These are phyloP conservation scores for Chelonus formosanus DNA, from an alignment of 2,888 invertebrate species.

Conservation along the genomic window DNA sequence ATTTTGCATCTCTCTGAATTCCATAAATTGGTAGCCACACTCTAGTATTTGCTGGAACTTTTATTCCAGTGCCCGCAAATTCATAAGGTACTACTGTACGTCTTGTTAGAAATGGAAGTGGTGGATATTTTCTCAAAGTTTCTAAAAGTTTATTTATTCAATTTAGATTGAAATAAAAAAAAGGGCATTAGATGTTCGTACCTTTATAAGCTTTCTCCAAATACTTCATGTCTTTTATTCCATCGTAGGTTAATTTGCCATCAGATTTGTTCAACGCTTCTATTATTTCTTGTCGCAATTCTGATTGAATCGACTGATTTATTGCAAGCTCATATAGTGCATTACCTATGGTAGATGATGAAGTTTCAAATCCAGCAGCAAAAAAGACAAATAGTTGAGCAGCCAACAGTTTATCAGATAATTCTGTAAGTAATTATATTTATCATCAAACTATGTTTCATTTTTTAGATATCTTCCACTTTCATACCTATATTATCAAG, in stretches of 20 bases:
- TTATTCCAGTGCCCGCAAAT: slow-evolving; percentile 45
- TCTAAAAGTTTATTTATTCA: slow-evolving; percentile 51
- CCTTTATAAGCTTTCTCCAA: slow-evolving; percentile 59
- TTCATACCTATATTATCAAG: slow-evolving; percentile 44
- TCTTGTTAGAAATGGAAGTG: slow-evolving; percentile 39
- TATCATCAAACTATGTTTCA: slow-evolving; percentile 56
- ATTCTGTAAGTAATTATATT: slow-evolving; percentile 60
- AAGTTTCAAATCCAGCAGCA: slow-evolving; percentile 66
- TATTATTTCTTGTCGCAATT: slow-evolving; percentile 60
- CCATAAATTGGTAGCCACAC: slow-evolving; percentile 47
- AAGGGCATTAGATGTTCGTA: slow-evolving; percentile 26
- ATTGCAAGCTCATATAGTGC: slow-evolving; percentile 63
- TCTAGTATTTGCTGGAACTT: slow-evolving; percentile 41
- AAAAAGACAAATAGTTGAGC: slow-evolving; percentile 66
- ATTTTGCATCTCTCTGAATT: slow-evolving; percentile 49
- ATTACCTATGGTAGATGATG: slow-evolving; percentile 63
- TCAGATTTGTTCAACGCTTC: slow-evolving; percentile 49
- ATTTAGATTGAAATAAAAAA: slow-evolving; percentile 58
- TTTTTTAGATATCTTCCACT: background rate
- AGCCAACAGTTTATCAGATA: slow-evolving; percentile 37
- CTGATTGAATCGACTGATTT: slow-evolving; percentile 61
- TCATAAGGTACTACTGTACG: slow-evolving; percentile 42
- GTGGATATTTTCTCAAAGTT: slow-evolving; percentile 51
- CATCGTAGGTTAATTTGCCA: slow-evolving; percentile 60
- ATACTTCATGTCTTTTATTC: slow-evolving; percentile 62